Base-by-base conservation (phyloP, 2,888 invertebrate genomes). In the Calameuta pallipes region DNA sequence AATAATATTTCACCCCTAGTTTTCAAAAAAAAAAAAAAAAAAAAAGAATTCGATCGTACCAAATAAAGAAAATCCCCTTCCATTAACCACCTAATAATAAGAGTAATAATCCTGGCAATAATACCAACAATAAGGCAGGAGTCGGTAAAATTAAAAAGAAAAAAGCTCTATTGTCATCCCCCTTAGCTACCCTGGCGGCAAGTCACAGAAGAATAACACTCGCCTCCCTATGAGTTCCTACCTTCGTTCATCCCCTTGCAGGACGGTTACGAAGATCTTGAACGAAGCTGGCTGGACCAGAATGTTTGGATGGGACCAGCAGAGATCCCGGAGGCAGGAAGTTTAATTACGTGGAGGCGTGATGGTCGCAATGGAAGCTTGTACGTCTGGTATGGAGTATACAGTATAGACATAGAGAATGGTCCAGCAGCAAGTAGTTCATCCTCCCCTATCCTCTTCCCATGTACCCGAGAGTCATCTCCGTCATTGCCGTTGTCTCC, bases 291-390 rank as follows among this genome's bases (percentile, higher is more conserved):
- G 85, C 83, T 85, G 71, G 31, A 74, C 76, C 81, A 78, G 80
- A 71, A 77, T 82, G 83, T 84, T 85, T 84, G 79, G 83, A 80
- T 76, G 81, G 80, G 82, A 82, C 81, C 83, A 77, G 79, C 79
- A 69, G 76, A 85, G 36, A 85, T 76, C 83, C 81, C 84, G 80
- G 82, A 81, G 83, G 80, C 83, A 81, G 84, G 83, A 88, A 89
- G 88, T 89, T 89, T 88, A 89, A 89, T 89, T 89, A 89, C 86
- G 85, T 81, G 84, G 82, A 85, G 85, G 83, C 85, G 85, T 84
- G 86, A 85, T 84, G 85, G 83, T 82, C 80, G 81, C 83, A 82
- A 81, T 80, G 83, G 84, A 81, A 85, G 83, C 85, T 84, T 82
- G 80, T 80, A 83, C 80, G 81, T n/a, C n/a, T 74, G 36, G 23